Base-by-base conservation (phyloP, 2,113 vertebrate species). In the Chaetops frenatus region DNA sequence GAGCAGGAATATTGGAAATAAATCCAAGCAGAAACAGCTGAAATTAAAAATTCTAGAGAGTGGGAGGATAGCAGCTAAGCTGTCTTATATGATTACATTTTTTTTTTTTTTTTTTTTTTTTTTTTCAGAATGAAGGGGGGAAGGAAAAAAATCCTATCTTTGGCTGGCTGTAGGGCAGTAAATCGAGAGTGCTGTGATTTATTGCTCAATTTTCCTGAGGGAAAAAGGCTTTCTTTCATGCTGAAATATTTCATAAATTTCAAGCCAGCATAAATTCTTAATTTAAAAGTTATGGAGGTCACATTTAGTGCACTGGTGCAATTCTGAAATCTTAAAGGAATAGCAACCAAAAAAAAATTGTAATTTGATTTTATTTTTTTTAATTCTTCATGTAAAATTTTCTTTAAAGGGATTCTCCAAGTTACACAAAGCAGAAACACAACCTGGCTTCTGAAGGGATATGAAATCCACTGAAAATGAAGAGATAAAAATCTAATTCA, bases 1-100 rank as follows among this genome's bases (percentile, higher is more conserved):
- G 98, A 98, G 98, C 98, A 98, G 99, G 99, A 99, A 99, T 99
- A 99, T 99, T 99, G 98, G 98, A 99, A 99, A 99, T 99, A 99
- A 99, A 99, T 99, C 99, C 99, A 99, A 98, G 99, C 99, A 99
- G 99, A 99, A 99, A 98, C 98, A 98, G 98, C 99, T 99, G 98
- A 99, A 99, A 99, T 99, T 99, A 99, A 99, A 99, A 99, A 99
- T 99, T 99, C 99, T 99, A 98, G 98, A 98, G 98, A 98, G 98
- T 98, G 98, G 98, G 98, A 98, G 97, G 98, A 98, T 97, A 98
- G 98, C 98, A 97, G 98, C 99, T 99, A 99, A 99, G 99, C 98
- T 98, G 98, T 98, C 98, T 99, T 98, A 98, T 98, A 99, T 98
- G 98, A 99, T 99, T 99, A 99, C 98, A 98, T 99, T 99, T 99